Conservation (phyloP, 2,797 vertebrate genomes). For the Enteromius unitaeniatus region DNA sequence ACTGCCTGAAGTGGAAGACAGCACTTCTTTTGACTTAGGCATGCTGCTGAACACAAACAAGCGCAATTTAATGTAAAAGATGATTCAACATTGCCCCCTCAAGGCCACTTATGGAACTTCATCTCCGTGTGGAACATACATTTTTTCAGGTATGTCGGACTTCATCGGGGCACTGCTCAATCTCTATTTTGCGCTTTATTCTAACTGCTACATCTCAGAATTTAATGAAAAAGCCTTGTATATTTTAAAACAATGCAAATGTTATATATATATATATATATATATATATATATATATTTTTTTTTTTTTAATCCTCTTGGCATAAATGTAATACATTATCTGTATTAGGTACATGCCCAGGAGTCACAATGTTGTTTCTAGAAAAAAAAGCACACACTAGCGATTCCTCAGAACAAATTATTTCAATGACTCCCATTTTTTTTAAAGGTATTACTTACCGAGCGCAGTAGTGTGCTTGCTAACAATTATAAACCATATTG, state of each 20-base stretch:
- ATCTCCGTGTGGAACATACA: background rate
- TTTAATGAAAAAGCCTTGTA: background rate
- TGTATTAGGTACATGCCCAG: background rate
- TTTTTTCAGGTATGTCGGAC: background rate
- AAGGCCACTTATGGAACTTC: conserved; percentile 19
- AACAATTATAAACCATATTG: background rate
- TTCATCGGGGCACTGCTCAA: background rate
- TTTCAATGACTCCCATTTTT: background rate
- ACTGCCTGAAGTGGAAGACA: conserved; percentile 93
- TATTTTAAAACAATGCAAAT: background rate
- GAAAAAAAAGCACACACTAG: background rate
- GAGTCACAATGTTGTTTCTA: background rate
- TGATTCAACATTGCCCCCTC: conserved; percentile 55
- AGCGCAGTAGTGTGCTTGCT: background rate
- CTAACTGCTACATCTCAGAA: background rate
- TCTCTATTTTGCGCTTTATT: background rate
- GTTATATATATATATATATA: background rate
- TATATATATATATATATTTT: too few species aligned
- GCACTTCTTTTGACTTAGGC: conserved; percentile 97
- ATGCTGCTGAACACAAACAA: conserved; percentile 78
- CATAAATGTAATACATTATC: background rate
- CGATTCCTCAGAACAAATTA: background rate
- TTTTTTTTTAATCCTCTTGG: too few species aligned
- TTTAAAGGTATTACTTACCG: background rate
- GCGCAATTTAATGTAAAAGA: conserved; percentile 10